phyloP scores from a whole-genome alignment of 30 jellyfish, hydroid and myxozoan species.

The Morbakka virulenta region DNA sequence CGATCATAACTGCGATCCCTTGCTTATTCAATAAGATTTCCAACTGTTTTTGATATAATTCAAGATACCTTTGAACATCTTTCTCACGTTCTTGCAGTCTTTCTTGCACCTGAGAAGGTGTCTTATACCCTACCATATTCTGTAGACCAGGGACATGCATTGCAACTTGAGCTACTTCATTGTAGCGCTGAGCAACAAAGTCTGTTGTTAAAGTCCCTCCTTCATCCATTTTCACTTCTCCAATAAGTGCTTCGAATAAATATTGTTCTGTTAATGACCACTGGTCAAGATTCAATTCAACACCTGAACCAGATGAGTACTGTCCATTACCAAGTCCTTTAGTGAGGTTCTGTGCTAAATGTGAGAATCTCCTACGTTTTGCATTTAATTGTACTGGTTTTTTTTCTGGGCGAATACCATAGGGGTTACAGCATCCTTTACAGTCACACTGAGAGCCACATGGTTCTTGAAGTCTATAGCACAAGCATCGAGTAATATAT shows the following conservation, averaged over 20 bases:
- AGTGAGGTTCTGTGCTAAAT: constrained; percentile 55
- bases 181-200: constrained; percentile 72
- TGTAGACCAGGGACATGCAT: constrained; percentile 46
- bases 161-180: constrained; percentile 74
- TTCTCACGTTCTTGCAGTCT: constrained; percentile 85
- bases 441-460: constrained; percentile 85
- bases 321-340: constrained; percentile 68
- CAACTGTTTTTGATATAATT: constrained; percentile 80
- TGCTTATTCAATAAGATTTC: constrained; percentile 41
- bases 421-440: constrained; percentile 71
- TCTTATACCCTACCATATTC: constrained; percentile 51
- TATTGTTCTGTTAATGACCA: constrained; percentile 84
- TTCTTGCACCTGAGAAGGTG: constrained; percentile 69
- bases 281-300: constrained; percentile 70
- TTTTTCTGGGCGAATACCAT: constrained; percentile 74
- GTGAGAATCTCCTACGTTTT: constrained; percentile 77
- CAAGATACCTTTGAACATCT: constrained; percentile 75
- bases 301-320: constrained; percentile 63
- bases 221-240: constrained; percentile 88
- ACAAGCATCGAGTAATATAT: constrained; percentile 76
- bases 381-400: not conserved
- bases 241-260: constrained; percentile 81
- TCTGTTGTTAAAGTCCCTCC: constrained; percentile 73
- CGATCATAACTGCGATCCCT: not conserved
- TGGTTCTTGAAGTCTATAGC: constrained; percentile 78